These are phyloP conservation scores for Ectobius pallidus DNA, from an alignment of 2,888 invertebrate genomes.

Conservation along the genomic window DNA sequence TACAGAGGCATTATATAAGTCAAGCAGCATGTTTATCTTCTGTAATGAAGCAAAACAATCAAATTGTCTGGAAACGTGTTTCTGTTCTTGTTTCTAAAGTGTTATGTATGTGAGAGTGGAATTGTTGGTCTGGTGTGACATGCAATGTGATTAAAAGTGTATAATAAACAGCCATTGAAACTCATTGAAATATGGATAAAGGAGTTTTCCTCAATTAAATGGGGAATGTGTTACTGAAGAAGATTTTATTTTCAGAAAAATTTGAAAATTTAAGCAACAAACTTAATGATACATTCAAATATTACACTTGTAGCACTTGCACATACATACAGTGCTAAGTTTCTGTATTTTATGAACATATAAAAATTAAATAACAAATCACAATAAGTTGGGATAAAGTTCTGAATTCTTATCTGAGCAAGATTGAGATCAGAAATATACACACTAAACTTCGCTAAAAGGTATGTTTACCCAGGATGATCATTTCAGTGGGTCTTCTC, in stretches of 20 bases:
- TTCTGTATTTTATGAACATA: not conserved
- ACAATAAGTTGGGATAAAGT: not conserved
- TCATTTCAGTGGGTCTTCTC: no score
- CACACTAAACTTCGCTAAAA: no score
- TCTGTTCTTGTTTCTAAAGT: not conserved
- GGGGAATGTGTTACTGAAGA: not conserved
- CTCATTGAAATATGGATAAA: not conserved
- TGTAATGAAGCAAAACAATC: not conserved
- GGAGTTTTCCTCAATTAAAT: not conserved
- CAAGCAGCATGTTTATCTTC: not conserved
- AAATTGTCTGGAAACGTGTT: not conserved
- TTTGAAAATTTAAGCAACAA: not conserved
- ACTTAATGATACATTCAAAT: no score
- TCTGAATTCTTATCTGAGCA: not conserved
- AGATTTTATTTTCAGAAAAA: not conserved
- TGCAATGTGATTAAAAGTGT: not conserved
- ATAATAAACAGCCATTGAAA: not conserved
- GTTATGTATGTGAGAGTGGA: no score
- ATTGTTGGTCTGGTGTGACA: no score
- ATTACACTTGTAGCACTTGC: not conserved
- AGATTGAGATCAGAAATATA: no score
- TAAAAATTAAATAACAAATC: not conserved
- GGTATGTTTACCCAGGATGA: no score
- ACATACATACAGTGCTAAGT: not conserved
- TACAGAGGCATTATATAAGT: not conserved